Conservation (phyloP, 2,113 vertebrate species). For the Macrotus californicus region DNA sequence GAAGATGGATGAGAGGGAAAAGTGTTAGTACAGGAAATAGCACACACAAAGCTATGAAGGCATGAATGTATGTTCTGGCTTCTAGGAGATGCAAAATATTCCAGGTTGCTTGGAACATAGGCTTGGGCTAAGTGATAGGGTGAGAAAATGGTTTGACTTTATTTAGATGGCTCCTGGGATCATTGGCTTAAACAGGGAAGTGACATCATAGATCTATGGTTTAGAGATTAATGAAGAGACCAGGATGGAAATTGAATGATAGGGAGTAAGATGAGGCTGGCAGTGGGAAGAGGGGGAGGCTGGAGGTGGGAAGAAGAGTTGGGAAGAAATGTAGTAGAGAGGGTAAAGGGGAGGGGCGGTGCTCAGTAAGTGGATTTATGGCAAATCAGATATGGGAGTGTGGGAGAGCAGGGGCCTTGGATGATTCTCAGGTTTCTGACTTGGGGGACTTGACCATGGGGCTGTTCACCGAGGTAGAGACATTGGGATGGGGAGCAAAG, state of each 20-base stretch:
- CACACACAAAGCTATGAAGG: neutral
- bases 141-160: neutral
- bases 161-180: neutral
- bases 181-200: neutral
- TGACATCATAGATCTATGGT: neutral
- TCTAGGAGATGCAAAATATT: conserved; percentile 9
- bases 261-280: neutral
- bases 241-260: neutral
- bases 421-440: neutral
- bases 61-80: neutral
- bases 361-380: neutral
- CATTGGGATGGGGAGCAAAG: neutral
- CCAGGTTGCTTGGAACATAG: neutral
- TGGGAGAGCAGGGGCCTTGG: neutral
- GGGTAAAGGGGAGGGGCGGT: neutral
- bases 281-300: neutral
- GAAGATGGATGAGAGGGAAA: neutral
- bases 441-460: neutral
- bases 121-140: neutral
- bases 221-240: neutral
- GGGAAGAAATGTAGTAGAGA: neutral
- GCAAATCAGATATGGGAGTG: neutral
- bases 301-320: neutral
- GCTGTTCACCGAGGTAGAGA: neutral
- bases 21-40: neutral